phyloP scores from a whole-genome alignment of 1,140 invertebrate species.

The Cydia amplana region DNA sequence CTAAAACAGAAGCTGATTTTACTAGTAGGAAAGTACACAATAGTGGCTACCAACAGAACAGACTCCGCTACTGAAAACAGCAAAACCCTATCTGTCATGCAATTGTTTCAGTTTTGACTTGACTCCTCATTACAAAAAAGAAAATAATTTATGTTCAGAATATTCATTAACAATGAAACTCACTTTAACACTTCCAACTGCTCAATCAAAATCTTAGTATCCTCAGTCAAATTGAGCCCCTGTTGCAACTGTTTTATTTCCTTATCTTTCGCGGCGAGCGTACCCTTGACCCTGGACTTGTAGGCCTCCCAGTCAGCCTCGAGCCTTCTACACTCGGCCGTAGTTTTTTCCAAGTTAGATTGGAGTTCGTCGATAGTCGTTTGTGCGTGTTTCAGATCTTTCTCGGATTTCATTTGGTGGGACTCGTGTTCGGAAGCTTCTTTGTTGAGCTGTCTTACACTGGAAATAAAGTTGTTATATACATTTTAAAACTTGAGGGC shows the following conservation, averaged over 20 bases:
- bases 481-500: background rate
- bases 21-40: too few species aligned
- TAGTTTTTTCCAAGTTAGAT: conserved; percentile 54
- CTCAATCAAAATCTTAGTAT: conserved; percentile 61
- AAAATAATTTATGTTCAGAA: background rate
- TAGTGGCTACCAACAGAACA: too few species aligned
- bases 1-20: too few species aligned
- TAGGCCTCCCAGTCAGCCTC: conserved; percentile 72
- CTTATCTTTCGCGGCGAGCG: conserved; percentile 63
- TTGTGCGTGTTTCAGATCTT: conserved; percentile 65
- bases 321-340: conserved; percentile 53
- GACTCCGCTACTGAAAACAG: too few species aligned
- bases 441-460: conserved; percentile 51
- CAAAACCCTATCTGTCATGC: too few species aligned
- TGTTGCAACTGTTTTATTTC: conserved; percentile 62
- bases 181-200: conserved; percentile 62
- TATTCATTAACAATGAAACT: conserved; percentile 39
- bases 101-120: too few species aligned
- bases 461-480: conserved; percentile 39
- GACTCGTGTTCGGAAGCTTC: conserved; percentile 48
- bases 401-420: conserved; percentile 59
- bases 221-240: conserved; percentile 56
- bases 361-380: conserved; percentile 56
- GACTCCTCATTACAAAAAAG: too few species aligned
- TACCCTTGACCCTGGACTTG: conserved; percentile 67